Conservation (phyloP, 2,888 invertebrate genomes). For the Miltochrista miniata region DNA sequence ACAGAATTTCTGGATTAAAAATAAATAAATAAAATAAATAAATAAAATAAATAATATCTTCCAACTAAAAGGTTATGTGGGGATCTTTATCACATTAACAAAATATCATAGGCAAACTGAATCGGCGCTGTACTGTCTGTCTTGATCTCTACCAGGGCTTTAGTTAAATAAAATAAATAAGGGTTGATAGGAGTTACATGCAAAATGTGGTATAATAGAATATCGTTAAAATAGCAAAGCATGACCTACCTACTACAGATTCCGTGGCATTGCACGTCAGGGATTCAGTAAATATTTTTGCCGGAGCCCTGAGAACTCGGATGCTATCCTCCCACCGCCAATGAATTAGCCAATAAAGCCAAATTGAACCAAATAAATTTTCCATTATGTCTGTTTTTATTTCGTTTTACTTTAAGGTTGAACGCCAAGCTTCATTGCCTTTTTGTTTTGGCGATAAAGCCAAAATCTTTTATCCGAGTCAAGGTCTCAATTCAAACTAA, state of each 20-base stretch:
- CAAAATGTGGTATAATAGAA: conserved; percentile 68
- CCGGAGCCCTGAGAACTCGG: conserved; percentile 41
- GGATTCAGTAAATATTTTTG: conserved; percentile 65
- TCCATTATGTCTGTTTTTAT: conserved; percentile 70
- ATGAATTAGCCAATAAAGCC: conserved; percentile 81
- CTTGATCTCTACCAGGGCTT: no score
- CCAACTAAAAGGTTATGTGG: no score
- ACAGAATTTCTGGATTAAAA: no score
- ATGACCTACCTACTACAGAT: conserved; percentile 46
- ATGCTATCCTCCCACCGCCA: conserved; percentile 58
- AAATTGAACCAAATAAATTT: conserved; percentile 80
- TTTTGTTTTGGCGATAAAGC: conserved; percentile 9
- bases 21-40: no score
- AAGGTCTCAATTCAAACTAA: conserved; percentile 3
- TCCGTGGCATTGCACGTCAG: conserved; percentile 49
- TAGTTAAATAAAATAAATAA: no score
- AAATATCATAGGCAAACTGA: no score
- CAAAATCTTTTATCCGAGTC: conserved; percentile 3
- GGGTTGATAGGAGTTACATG: no score
- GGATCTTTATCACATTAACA: no score
- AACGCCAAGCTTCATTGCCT: conserved; percentile 34
- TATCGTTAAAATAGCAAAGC: conserved; percentile 51
- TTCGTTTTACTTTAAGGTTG: conserved; percentile 49
- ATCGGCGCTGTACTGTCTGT: no score
- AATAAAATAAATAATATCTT: no score